Conservation (phyloP, 2,888 invertebrate genomes). For the Eupsilia transversa region DNA sequence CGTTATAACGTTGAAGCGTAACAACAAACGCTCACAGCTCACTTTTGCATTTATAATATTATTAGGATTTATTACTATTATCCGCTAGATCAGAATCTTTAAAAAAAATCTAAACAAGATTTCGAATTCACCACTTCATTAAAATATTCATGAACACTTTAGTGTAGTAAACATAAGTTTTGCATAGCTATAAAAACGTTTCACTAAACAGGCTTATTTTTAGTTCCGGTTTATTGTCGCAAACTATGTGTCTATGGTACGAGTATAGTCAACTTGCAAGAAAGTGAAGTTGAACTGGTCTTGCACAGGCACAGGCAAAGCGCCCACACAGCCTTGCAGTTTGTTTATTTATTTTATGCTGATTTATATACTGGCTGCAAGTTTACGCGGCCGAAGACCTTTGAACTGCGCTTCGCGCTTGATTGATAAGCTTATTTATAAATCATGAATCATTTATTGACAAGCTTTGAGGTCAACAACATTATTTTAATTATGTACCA, state of each 20-base stretch:
- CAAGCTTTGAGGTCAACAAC: constrained; percentile 58
- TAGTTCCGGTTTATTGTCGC: constrained; percentile 44
- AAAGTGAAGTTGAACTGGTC: constrained; percentile 63
- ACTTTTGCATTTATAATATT: too few relatives aligned
- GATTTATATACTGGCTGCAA: constrained; percentile 61
- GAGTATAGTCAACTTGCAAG: constrained; percentile 53
- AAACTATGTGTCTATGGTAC: constrained; percentile 21
- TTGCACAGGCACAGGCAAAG: constrained; percentile 48
- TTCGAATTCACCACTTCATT: constrained; percentile 4
- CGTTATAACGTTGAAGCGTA: too few relatives aligned
- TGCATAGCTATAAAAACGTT: constrained; percentile 15
- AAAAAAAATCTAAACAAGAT: constrained; percentile 14
- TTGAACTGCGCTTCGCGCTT: constrained; percentile 68
- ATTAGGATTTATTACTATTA: constrained; percentile 8
- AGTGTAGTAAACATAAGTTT: constrained; percentile 31
- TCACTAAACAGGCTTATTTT: constrained; percentile 34
- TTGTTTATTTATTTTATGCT: constrained; percentile 66
- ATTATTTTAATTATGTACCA: constrained; percentile 12
- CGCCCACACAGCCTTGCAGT: constrained; percentile 57
- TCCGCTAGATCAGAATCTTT: not conserved
- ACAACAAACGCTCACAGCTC: too few relatives aligned
- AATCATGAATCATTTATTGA: constrained; percentile 63
- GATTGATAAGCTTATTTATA: constrained; percentile 70
- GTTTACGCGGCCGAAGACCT: constrained; percentile 73
- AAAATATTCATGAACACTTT: constrained; percentile 30